These are phyloP conservation scores for Coracias cyanogaster DNA, from an alignment of 2,797 vertebrate genomes.

Conservation along the genomic window DNA sequence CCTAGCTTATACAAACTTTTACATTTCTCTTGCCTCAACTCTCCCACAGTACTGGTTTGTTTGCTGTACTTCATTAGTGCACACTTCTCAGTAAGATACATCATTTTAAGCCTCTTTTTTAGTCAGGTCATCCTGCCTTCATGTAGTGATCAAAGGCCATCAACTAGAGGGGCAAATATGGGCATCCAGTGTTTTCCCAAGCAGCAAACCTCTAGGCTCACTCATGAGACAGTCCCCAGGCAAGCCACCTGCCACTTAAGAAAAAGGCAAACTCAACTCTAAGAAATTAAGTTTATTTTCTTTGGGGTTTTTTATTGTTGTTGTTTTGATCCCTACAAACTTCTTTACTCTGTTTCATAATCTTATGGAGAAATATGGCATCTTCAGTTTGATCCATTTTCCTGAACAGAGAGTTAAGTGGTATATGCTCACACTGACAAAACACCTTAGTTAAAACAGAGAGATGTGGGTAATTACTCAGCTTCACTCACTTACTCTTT, in stretches of 20 bases:
- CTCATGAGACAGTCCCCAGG: background rate
- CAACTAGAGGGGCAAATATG: background rate
- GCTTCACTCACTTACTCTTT: background rate
- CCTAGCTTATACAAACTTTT: background rate
- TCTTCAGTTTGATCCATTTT: background rate
- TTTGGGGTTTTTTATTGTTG: background rate
- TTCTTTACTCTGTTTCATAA: background rate
- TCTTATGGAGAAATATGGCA: background rate
- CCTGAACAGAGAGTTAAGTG: background rate
- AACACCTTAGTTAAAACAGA: background rate
- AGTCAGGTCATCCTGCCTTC: background rate
- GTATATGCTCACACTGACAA: background rate
- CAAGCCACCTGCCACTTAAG: background rate
- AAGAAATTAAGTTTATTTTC: background rate
- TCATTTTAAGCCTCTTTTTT: background rate
- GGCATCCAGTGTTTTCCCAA: background rate
- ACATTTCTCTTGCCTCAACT: background rate
- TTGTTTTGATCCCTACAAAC: background rate
- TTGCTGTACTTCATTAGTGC: background rate
- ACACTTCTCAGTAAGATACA: background rate
- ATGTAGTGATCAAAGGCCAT: background rate
- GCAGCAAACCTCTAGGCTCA: background rate
- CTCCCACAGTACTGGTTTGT: background rate
- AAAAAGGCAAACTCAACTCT: background rate
- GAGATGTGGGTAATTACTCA: background rate